A percentile compares a stretch with the other conserved stretches of the same genome.
These are phyloP conservation scores for Drosophila elegans DNA, from an alignment of 1,140 invertebrate species.

Conservation along the genomic window DNA sequence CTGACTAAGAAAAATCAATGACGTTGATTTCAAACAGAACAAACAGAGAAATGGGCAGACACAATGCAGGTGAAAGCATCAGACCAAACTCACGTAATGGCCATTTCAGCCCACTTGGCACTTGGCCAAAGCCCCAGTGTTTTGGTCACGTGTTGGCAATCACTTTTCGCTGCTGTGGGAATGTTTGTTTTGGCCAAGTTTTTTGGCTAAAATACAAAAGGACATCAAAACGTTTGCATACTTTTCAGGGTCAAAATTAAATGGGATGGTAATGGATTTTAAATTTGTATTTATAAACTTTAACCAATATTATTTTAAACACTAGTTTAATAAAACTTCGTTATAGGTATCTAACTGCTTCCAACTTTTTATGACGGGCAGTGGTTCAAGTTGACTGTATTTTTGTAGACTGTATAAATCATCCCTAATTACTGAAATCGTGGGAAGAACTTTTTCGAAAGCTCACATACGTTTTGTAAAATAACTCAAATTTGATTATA, in stretches of 20 bases:
- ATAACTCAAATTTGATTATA: neutral
- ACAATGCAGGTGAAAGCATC: constrained; percentile 44
- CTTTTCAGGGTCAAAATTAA: constrained; percentile 60
- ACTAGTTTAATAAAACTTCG: too few species aligned
- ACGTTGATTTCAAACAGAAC: constrained; percentile 51
- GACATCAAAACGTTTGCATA: constrained; percentile 31
- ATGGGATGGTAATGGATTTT: neutral
- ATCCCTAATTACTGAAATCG: constrained; percentile 19
- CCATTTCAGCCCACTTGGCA: constrained; percentile 64
- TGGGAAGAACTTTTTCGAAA: neutral
- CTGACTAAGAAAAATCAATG: constrained; percentile 66
- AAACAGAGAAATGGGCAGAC: neutral
- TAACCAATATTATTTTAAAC: too few species aligned
- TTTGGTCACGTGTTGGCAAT: constrained; percentile 59
- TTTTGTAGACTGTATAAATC: constrained; percentile 5
- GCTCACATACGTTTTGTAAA: neutral
- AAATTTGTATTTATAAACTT: neutral
- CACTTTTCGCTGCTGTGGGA: constrained; percentile 7
- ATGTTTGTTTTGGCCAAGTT: constrained; percentile 20
- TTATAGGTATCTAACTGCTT: too few species aligned
- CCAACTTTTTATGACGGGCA: too few species aligned
- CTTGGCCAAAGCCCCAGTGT: constrained; percentile 53
- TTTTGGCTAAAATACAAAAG: constrained; percentile 33
- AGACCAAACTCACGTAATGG: constrained; percentile 51
- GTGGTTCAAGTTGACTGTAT: neutral